phyloP scores from a whole-genome alignment of 2,888 invertebrate species.

The Syritta pipiens region DNA sequence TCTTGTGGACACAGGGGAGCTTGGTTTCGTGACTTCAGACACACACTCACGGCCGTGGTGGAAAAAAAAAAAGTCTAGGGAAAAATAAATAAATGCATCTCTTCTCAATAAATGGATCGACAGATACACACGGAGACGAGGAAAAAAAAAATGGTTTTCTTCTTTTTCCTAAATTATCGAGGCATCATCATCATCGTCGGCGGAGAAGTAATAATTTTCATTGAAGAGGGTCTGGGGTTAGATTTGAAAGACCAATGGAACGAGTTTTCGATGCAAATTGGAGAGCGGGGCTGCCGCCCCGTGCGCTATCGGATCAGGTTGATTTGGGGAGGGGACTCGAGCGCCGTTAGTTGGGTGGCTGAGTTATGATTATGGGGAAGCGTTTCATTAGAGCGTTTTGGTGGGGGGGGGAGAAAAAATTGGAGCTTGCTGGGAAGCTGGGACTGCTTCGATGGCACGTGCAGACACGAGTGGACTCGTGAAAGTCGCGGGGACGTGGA shows the following conservation, averaged over 20 bases:
- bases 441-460: no score
- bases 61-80: conserved; percentile 47
- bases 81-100: conserved; percentile 18
- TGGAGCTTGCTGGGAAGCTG: no score
- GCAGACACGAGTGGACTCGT: no score
- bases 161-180: conserved; percentile 28
- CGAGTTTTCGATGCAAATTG: conserved; percentile 55
- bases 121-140: conserved; percentile 1
- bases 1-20: conserved; percentile 24
- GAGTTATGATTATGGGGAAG: background rate
- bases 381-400: background rate
- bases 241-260: conserved; percentile 22
- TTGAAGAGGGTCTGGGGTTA: conserved; percentile 55
- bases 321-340: conserved; percentile 20
- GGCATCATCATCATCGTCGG: conserved; percentile 50
- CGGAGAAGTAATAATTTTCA: conserved; percentile 57
- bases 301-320: conserved; percentile 46
- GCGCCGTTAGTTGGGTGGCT: conserved; percentile 3
- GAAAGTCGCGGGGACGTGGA: no score
- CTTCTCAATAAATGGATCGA: conserved; percentile 48
- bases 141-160: conserved; percentile 12
- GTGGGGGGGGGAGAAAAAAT: background rate
- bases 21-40: conserved; percentile 65
- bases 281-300: conserved; percentile 3
- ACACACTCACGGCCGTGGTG: conserved; percentile 11